These are phyloP conservation scores for Stomatorhinus walkeri DNA, from an alignment of 2,797 vertebrate species.

Conservation along the genomic window DNA sequence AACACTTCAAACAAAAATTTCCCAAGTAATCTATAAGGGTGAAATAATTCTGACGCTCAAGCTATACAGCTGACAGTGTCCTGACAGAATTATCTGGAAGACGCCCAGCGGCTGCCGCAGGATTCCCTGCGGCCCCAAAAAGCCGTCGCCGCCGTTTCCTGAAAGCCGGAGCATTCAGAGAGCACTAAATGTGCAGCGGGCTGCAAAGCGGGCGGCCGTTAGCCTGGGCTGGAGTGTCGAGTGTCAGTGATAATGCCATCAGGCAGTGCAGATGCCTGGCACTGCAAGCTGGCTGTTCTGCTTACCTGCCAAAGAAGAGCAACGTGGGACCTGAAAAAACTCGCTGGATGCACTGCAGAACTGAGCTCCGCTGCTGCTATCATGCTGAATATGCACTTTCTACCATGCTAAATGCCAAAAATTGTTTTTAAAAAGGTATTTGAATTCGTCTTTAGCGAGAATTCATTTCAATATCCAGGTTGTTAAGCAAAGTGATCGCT, in stretches of 20 bases:
- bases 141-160: constrained; percentile 8
- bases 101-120: neutral
- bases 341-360: neutral
- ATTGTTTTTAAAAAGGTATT: neutral
- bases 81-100: neutral
- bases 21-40: neutral
- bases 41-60: neutral
- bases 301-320: neutral
- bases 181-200: constrained; percentile 17
- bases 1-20: neutral
- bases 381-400: neutral
- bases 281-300: neutral
- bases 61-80: neutral
- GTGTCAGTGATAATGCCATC: neutral
- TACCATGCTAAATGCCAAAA: neutral
- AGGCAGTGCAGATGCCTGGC: neutral
- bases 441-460: neutral
- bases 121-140: neutral
- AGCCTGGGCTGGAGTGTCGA: constrained; percentile 13
- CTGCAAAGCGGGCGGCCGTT: constrained; percentile 37
- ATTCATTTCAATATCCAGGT: neutral
- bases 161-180: neutral
- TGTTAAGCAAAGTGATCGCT: neutral
- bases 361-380: neutral
- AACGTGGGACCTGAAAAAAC: neutral